phyloP scores from a whole-genome alignment of 2,797 vertebrate species.

The Pampus argenteus region DNA sequence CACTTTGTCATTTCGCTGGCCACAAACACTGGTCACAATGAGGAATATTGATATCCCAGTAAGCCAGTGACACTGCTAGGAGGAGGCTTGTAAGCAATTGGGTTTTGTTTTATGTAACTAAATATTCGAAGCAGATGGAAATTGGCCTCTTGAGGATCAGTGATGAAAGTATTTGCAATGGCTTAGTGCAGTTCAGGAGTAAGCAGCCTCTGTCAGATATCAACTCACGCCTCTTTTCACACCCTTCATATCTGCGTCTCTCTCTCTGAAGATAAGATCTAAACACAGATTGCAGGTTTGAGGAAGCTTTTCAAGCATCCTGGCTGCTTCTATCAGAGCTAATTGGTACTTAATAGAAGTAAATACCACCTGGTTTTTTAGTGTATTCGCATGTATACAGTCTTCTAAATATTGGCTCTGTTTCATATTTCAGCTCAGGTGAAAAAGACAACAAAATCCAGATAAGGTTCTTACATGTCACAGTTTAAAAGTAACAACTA shows the following conservation, averaged over 20 bases:
- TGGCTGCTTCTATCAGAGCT: constrained; percentile 29
- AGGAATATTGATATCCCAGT: constrained; percentile 44
- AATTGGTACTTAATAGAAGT: constrained; percentile 35
- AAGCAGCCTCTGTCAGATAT: constrained; percentile 49
- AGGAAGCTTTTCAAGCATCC: constrained; percentile 38
- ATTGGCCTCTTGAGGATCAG: constrained; percentile 68
- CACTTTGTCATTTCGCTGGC: constrained; percentile 54
- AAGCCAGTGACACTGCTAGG: constrained; percentile 51
- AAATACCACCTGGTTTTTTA: constrained; percentile 20
- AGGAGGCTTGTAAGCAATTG: constrained; percentile 34
- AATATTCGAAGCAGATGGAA: constrained; percentile 72
- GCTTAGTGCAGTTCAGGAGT: constrained; percentile 55
- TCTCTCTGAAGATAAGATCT: constrained; percentile 46
- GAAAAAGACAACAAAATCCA: constrained; percentile 34
- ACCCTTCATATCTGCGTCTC: constrained; percentile 40
- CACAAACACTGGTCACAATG: constrained; percentile 30
- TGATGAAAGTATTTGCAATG: constrained; percentile 82
- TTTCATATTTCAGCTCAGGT: constrained; percentile 33
- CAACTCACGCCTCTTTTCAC: constrained; percentile 46
- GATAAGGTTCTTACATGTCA: constrained; percentile 36
- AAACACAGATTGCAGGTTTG: constrained; percentile 47
- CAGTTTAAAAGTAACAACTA: constrained; percentile 29
- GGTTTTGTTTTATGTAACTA: constrained; percentile 66
- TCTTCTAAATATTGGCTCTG: constrained; percentile 5
- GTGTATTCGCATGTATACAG: constrained; percentile 18